Evolutionary conservation across 2,888 invertebrate species (phyloP), one percentile per base, ranked within the genome.

Genomic region (Omphaloscelis lunosa): DNA sequence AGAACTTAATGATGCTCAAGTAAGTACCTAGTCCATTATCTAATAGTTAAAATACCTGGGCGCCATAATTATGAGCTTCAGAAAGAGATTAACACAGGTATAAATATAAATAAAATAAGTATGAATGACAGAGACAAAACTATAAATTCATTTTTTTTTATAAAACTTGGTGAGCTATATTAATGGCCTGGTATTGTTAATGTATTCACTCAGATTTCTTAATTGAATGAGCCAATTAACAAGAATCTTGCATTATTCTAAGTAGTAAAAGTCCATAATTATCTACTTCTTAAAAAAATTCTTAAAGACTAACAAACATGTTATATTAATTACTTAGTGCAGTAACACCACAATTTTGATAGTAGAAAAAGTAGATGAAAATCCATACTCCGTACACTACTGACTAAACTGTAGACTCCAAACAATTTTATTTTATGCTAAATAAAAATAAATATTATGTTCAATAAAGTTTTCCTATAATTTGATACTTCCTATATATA

Each of bases 1-100:
- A 91, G 98, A 99, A 95, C 96, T 99, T 68, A 98, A 98, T 96
- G 98, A 98, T 95, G 98, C 98, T 91, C 98, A 98, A 97, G 98
- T 98, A 94, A 94, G 92, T 92, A n/a, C n/a, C n/a, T n/a, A 73
- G 1, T n/a, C 23, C 15, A 34, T 51, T 27, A 48, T 20, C 1
- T 53, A 7, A 67, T 23, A 23, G 20, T 20, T 53, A 20, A 34
- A 20, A 5, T 15, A n/a, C 5, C 7, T 39, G 12, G 23, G 9
- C 23, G 12, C 2, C 23, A n/a, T 20, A 20, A 56, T 56, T 12
- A 51, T 17, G 17, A 12, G 17, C 8, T 27, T 75, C 3, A 48
- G 23, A 23, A 29, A 7, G n/a, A n/a, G 9, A 34, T 45, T 48
- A 4, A 39, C 27, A 41, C 0, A 51, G 51, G 51, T 51, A 51